Evolutionary conservation across 2,888 invertebrate species (phyloP).

Genomic region (Trichogramma dendrolimi): DNA sequence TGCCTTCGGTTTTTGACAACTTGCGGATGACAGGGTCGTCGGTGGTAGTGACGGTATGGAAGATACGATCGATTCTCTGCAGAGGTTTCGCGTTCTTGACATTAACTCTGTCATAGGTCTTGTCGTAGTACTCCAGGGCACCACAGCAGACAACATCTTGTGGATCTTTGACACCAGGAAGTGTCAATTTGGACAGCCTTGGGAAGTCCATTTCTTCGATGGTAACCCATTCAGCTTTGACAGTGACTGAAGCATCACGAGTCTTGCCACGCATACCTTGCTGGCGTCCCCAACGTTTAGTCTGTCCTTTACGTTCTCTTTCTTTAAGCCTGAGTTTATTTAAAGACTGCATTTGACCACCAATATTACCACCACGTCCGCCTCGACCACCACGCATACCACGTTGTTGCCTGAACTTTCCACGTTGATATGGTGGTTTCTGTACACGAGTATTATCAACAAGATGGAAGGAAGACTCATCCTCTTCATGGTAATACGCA

Average conservation of each 20-base stretch:
- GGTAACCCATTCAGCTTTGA: constrained; percentile 92
- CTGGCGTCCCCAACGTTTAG: constrained; percentile 84
- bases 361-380: constrained; percentile 57
- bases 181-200: constrained; percentile 82
- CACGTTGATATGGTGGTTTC: constrained; percentile 89
- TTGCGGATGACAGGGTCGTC: constrained; percentile 96
- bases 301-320: constrained; percentile 65
- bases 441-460: constrained; percentile 90
- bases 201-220: constrained; percentile 99
- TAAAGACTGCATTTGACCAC: constrained; percentile 75
- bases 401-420: constrained; percentile 78
- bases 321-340: constrained; percentile 79
- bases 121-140: constrained; percentile 94
- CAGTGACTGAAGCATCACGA: constrained; percentile 93
- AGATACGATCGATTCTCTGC: constrained; percentile 91
- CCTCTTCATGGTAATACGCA: constrained; percentile 98
- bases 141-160: constrained; percentile 82
- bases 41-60: constrained; percentile 94
- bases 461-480: constrained; percentile 96
- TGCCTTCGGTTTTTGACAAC: constrained; percentile 87
- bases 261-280: constrained; percentile 73
- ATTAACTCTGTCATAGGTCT: constrained; percentile 92
- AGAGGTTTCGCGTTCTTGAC: constrained; percentile 90
- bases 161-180: constrained; percentile 85
- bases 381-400: constrained; percentile 66